Evolutionary conservation across 2,113 vertebrate species (phyloP).

Genomic region (Anhinga rufa): DNA sequence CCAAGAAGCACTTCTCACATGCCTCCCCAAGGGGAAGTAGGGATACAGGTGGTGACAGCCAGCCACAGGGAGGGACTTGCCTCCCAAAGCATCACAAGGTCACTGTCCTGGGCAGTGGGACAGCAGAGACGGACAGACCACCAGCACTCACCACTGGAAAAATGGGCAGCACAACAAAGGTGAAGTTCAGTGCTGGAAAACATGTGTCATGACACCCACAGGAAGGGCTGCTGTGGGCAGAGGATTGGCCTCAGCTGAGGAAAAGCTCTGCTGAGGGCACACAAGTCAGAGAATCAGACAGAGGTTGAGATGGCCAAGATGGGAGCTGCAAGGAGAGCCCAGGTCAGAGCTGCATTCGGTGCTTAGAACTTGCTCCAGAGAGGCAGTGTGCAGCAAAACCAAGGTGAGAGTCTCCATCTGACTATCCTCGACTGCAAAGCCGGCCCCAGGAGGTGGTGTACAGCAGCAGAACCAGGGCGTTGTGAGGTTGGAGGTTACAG

Average conservation of each 20-base stretch:
- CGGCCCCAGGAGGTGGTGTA: rapidly evolving
- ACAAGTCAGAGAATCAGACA: neutral
- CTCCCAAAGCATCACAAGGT: neutral
- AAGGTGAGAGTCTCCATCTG: neutral
- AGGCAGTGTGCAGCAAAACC: neutral
- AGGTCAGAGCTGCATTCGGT: neutral
- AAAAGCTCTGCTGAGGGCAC: neutral
- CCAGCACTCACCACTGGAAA: neutral
- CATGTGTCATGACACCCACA: neutral
- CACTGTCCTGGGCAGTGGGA: neutral
- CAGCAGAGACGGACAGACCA: neutral
- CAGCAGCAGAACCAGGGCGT: neutral
- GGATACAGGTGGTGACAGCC: rapidly evolving
- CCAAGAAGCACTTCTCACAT: neutral
- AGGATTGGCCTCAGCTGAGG: neutral
- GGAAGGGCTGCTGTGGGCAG: neutral
- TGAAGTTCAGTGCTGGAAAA: neutral
- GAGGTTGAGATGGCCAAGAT: neutral
- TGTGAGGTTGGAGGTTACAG: neutral
- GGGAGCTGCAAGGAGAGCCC: neutral
- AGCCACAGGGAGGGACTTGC: neutral
- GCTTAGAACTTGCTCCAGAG: neutral
- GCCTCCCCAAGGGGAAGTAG: neutral
- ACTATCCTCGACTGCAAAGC: neutral
- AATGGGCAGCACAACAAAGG: neutral